Evolutionary conservation across 2,888 invertebrate species (phyloP).

Genomic region (Bibio marci): DNA sequence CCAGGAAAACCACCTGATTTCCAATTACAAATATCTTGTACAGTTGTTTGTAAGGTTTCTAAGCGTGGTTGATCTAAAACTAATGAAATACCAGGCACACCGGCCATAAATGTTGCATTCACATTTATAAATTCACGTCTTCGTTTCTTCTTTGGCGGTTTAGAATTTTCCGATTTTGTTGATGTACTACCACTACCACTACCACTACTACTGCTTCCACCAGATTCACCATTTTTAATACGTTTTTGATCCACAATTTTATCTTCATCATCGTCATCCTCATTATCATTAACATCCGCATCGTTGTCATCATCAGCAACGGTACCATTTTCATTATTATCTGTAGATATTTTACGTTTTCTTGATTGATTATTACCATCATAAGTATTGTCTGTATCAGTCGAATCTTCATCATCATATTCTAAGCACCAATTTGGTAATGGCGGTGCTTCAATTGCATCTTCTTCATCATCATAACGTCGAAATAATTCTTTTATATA

Average conservation of each 20-base stretch:
- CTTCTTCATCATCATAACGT: constrained; percentile 60
- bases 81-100: constrained; percentile 59
- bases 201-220: constrained; percentile 1
- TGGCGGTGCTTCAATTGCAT: constrained; percentile 52
- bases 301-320: constrained; percentile 16
- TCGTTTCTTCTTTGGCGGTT: constrained; percentile 26
- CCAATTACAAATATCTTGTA: constrained; percentile 72
- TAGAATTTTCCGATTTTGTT: no score
- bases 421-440: constrained; percentile 82
- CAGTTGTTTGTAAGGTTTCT: constrained; percentile 49
- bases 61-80: constrained; percentile 45
- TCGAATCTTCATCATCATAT: constrained; percentile 7
- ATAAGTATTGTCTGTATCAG: constrained; percentile 14
- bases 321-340: neutral
- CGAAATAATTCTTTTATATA: constrained; percentile 77
- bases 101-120: constrained; percentile 69
- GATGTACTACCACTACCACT: neutral
- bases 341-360: no score
- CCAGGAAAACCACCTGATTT: constrained; percentile 76
- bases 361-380: constrained; percentile 6
- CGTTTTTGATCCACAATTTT: neutral
- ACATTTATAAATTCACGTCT: constrained; percentile 39
- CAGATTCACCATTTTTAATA: constrained; percentile 2
- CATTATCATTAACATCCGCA: constrained; percentile 13
- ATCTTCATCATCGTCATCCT: constrained; percentile 9